Percentiles rank a stretch among this genome's conserved stretches.
Evolutionary conservation across 2,797 vertebrate genomes (phyloP).

Genomic region (Bucorvus abyssinicus): DNA sequence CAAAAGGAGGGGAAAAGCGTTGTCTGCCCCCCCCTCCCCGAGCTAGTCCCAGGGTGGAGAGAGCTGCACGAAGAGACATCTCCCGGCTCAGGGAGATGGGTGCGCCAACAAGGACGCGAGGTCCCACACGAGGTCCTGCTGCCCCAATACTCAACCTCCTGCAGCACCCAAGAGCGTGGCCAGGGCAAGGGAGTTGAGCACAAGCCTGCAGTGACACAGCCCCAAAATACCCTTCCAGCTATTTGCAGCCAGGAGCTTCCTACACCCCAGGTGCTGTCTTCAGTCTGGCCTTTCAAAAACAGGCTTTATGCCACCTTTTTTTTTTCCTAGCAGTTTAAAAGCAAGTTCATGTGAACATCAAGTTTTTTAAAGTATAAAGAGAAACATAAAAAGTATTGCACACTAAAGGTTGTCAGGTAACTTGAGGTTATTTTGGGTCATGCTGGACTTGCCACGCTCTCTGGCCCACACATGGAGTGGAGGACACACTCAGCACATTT

Average conservation of each 20-base stretch:
- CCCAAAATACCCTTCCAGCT: not conserved
- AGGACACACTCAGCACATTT: not conserved
- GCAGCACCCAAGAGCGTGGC: not conserved
- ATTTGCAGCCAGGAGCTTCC: slow-evolving; percentile 11
- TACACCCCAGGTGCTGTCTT: not conserved
- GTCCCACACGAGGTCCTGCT: not conserved
- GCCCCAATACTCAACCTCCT: not conserved
- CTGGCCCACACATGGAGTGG: not conserved
- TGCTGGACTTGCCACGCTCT: not conserved
- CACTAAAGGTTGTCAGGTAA: not conserved
- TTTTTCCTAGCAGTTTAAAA: not conserved
- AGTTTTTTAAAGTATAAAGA: not conserved
- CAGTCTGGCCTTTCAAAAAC: not conserved
- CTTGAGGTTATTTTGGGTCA: not conserved
- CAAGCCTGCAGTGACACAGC: not conserved
- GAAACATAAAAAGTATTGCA: not conserved
- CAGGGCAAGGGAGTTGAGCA: not conserved
- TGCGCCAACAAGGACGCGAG: not conserved
- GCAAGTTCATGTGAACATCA: not conserved
- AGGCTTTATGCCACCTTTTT: not conserved
- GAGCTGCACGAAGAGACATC: not conserved
- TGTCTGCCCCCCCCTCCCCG: accelerated
- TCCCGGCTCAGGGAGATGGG: not conserved
- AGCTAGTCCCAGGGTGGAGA: not conserved
- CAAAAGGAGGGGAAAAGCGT: not conserved